Conservation (phyloP, 37 sponge, comb jelly and placozoan genomes). For the Agelas oroides region DNA sequence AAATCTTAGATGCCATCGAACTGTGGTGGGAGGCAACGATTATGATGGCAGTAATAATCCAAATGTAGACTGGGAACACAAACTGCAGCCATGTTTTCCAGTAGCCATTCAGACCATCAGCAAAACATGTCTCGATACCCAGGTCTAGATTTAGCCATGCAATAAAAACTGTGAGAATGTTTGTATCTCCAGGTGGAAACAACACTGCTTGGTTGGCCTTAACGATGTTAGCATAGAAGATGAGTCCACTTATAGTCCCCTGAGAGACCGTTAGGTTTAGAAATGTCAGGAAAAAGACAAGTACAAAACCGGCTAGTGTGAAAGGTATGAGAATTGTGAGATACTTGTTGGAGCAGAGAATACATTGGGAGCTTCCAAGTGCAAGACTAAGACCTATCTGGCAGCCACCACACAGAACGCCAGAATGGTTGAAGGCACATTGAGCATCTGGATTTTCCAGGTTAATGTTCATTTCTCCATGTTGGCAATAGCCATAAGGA, state of each 20-base stretch:
- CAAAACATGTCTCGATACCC: slow-evolving; percentile 42
- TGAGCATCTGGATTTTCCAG: not conserved
- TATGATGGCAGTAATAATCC: not conserved
- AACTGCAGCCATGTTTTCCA: slow-evolving; percentile 47
- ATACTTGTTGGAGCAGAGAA: not conserved
- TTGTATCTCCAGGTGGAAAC: not conserved
- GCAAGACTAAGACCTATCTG: not conserved
- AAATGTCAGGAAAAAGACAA: not conserved
- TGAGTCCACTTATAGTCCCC: not conserved
- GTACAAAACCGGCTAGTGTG: not conserved
- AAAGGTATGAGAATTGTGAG: not conserved
- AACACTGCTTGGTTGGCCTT: not conserved
- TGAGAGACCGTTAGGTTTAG: slow-evolving; percentile 3
- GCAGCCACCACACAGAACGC: slow-evolving; percentile 5
- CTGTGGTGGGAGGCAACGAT: not conserved
- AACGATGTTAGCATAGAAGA: slow-evolving; percentile 16
- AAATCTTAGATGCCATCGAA: not conserved
- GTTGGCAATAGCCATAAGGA: not conserved
- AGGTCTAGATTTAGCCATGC: slow-evolving; percentile 46
- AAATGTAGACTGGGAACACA: slow-evolving; percentile 21
- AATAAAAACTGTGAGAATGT: slow-evolving; percentile 10
- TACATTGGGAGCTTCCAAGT: not conserved
- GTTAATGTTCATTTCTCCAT: not conserved
- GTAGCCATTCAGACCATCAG: slow-evolving; percentile 10
- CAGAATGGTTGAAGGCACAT: slow-evolving; percentile 3